Base-by-base conservation (phyloP, 1,140 invertebrate genomes). In the Mamestra configurata region DNA sequence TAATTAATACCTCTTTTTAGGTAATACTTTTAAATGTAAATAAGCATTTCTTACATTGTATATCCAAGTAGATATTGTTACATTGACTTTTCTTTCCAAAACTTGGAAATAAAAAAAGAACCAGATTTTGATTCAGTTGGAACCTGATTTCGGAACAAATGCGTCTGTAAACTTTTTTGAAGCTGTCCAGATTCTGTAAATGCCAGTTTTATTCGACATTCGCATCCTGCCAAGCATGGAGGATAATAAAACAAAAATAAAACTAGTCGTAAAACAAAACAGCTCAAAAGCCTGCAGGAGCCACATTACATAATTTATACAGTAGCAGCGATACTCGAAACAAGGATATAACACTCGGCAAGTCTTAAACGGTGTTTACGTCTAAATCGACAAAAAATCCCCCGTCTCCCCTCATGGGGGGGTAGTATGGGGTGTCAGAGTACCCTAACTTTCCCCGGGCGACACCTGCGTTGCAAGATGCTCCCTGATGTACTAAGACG, bases 301-400 rank as follows among this genome's bases (percentile, higher is more conserved):
- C 5, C 49, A 72, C n/a, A 72, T 53, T 53, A 10, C 49, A 53
- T 68, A 68, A 68, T 68, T 68, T 68, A 68, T 68, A 68, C 40
- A 68, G 64, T 68, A 49, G 40, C 59, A n/a, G 31, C 64, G 40
- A 76, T 76, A 76, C 55, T 61, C 40, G 24, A 76, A 46, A 49
- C 35, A 46, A 73, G 24, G 61, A 78, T 68, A 78, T 81, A 66
- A 72, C 70, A 78, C 71, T 18, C 43, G 57, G 78, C 79, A 61
- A 79, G 71, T 80, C 77, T 68, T 80, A 80, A 84, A 70, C 80
- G 80, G 81, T 85, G 84, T 82, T 86, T 84, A 87, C 81, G 84
- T 87, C 86, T 87, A 87, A 86, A 87, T 87, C 84, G 86, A 87
- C 82, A 87, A 87, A 87, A 87, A 87, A 84, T 84, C 81, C 84